phyloP scores from a whole-genome alignment of 2,113 vertebrate species.

The Syrrhaptes paradoxus region DNA sequence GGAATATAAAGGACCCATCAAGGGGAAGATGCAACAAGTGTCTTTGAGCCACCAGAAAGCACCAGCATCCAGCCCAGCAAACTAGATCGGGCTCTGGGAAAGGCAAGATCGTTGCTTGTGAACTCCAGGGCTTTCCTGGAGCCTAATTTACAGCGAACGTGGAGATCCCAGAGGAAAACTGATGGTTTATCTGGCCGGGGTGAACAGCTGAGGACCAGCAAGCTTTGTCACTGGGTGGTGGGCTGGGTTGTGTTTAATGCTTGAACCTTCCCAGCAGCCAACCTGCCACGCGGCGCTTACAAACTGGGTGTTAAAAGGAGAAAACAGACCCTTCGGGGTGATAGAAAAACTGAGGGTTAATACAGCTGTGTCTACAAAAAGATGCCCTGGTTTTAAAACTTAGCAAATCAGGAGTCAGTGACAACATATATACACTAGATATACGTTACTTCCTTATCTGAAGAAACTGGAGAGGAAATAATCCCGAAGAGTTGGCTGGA shows the following conservation, averaged over 20 bases:
- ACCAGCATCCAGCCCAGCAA: neutral
- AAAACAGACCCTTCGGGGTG: neutral
- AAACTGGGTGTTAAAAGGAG: neutral
- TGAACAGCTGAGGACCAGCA: neutral
- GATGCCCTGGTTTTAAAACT: neutral
- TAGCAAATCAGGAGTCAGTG: neutral
- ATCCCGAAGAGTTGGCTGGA: neutral
- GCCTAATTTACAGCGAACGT: neutral
- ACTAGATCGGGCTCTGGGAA: neutral
- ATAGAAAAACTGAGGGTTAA: neutral
- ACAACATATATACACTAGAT: neutral
- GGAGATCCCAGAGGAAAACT: neutral
- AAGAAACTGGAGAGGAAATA: neutral
- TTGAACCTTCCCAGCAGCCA: neutral
- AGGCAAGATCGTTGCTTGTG: neutral
- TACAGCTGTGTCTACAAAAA: neutral
- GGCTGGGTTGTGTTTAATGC: neutral
- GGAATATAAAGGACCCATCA: neutral
- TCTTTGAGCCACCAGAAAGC: neutral
- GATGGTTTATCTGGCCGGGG: neutral
- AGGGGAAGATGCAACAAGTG: neutral
- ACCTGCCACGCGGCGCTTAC: accelerated
- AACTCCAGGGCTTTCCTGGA: neutral
- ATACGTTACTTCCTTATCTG: neutral
- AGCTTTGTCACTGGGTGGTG: neutral